phyloP scores from a whole-genome alignment of 2,888 invertebrate species.

The Lithophane ornitopus region DNA sequence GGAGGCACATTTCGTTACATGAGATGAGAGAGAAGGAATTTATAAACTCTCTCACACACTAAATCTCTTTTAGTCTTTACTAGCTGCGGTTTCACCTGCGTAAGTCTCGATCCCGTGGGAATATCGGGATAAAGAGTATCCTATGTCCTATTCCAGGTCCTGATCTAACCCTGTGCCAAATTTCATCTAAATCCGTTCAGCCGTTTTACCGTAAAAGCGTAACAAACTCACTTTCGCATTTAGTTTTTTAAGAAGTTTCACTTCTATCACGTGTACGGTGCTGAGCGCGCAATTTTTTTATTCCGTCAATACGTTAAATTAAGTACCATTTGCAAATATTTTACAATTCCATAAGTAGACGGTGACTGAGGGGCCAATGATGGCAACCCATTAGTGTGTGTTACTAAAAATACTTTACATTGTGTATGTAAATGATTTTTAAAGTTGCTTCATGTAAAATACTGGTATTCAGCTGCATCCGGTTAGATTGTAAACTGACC shows the following conservation, averaged over 20 bases:
- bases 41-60: too few species aligned
- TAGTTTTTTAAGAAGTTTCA: neutral
- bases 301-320: neutral
- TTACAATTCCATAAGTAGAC: neutral
- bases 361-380: neutral
- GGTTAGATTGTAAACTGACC: neutral
- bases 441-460: neutral
- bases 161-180: too few species aligned
- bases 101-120: too few species aligned
- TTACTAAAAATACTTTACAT: neutral
- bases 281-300: neutral
- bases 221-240: too few species aligned
- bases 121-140: too few species aligned
- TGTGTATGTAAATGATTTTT: neutral
- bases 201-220: too few species aligned
- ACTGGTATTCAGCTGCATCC: neutral
- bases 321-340: neutral
- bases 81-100: too few species aligned
- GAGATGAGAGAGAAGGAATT: neutral
- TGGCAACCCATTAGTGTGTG: neutral
- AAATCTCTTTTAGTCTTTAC: neutral
- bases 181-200: too few species aligned
- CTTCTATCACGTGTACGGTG: neutral
- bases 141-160: too few species aligned
- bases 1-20: neutral